Percentiles rank a stretch among this genome's conserved stretches.
These are phyloP conservation scores for Octonoba sinensis DNA, from an alignment of 2,888 invertebrate genomes.

Conservation along the genomic window DNA sequence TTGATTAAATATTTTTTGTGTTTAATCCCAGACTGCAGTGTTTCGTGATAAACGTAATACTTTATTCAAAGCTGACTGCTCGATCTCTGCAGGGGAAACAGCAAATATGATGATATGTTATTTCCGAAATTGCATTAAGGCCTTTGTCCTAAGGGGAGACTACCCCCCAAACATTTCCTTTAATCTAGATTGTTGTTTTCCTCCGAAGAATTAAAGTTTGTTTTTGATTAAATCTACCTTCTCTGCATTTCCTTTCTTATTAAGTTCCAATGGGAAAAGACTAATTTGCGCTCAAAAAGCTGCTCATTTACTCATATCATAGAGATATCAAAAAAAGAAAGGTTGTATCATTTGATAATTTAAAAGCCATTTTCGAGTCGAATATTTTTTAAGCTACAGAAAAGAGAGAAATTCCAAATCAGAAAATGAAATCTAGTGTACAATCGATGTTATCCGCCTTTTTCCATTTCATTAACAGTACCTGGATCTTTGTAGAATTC, in stretches of 20 bases:
- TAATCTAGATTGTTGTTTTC: slow-evolving; percentile 55
- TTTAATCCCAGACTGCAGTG: slow-evolving; percentile 42
- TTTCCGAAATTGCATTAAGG: slow-evolving; percentile 48
- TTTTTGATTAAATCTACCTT: slow-evolving; percentile 41
- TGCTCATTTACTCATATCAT: too few species aligned
- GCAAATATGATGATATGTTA: slow-evolving; percentile 50
- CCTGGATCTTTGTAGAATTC: too few species aligned
- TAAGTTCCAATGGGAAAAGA: too few species aligned
- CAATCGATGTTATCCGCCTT: too few species aligned
- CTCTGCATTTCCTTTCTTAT: slow-evolving; percentile 1
- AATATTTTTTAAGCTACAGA: too few species aligned
- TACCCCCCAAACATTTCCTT: slow-evolving; percentile 20
- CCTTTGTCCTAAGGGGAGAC: slow-evolving; percentile 20
- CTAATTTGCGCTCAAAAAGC: too few species aligned
- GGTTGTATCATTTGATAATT: too few species aligned
- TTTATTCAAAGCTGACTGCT: slow-evolving; percentile 46
- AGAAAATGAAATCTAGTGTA: too few species aligned
- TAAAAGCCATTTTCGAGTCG: too few species aligned
- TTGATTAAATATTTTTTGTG: slow-evolving; percentile 54
- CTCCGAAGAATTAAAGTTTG: slow-evolving; percentile 36
- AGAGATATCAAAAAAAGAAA: too few species aligned
- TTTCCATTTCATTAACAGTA: too few species aligned
- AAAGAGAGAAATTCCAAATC: too few species aligned
- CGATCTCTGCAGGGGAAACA: slow-evolving; percentile 13
- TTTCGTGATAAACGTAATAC: slow-evolving; percentile 50